phyloP scores from a whole-genome alignment of 2,888 invertebrate genomes.

The Elysia crispata region DNA sequence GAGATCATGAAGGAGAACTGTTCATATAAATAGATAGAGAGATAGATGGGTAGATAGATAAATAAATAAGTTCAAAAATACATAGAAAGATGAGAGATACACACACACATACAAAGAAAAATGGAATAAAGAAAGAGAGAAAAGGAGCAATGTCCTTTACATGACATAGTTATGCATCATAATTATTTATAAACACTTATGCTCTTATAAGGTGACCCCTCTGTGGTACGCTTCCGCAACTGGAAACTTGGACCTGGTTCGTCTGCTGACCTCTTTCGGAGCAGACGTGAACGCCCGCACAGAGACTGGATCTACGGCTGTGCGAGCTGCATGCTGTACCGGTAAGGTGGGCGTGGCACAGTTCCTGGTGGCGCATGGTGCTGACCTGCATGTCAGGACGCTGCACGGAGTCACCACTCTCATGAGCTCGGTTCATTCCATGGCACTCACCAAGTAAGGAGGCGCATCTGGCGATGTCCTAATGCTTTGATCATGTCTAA shows the following conservation, averaged over 20 bases:
- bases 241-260: conserved; percentile 23
- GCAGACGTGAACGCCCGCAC: conserved; percentile 37
- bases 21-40: too few relatives aligned
- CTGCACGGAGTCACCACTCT: conserved; percentile 31
- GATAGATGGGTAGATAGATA: too few relatives aligned
- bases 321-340: conserved; percentile 37
- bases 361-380: conserved; percentile 18
- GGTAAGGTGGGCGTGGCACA: conserved; percentile 9
- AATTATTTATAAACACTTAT: too few relatives aligned
- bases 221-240: conserved; percentile 40
- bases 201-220: conserved; percentile 37
- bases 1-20: too few relatives aligned
- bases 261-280: conserved; percentile 14
- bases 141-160: too few relatives aligned
- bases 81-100: too few relatives aligned
- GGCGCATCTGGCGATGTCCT: too few relatives aligned
- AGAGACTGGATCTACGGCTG: conserved; percentile 25
- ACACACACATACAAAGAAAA: too few relatives aligned
- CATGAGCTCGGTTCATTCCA: conserved; percentile 21
- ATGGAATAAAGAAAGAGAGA: too few relatives aligned
- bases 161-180: too few relatives aligned
- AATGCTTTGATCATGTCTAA: too few relatives aligned
- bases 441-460: background rate
- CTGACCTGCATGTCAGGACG: conserved; percentile 20
- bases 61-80: too few relatives aligned